A percentile compares a stretch with the other conserved stretches of the same genome.
These are phyloP conservation scores for Rambutsinella grinnellia DNA, from an alignment of 2,888 invertebrate genomes.

Conservation along the genomic window DNA sequence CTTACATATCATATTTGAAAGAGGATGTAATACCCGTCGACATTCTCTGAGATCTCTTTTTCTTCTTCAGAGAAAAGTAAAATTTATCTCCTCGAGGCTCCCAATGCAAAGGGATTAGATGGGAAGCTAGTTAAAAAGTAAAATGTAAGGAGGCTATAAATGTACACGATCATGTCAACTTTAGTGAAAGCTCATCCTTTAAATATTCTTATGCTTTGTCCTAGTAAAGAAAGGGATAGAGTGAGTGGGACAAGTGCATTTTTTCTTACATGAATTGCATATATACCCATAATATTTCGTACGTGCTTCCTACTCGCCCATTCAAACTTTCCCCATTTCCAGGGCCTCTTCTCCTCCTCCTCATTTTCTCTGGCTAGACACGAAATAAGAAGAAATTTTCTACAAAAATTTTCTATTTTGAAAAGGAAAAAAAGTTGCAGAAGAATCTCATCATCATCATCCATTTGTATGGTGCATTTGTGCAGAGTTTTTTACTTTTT, in stretches of 20 bases:
- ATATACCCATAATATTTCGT: too few relatives aligned
- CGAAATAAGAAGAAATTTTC: background rate
- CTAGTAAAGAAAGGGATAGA: background rate
- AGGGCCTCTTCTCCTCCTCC: background rate
- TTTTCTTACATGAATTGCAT: too few relatives aligned
- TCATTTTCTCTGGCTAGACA: background rate
- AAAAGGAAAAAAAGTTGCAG: background rate
- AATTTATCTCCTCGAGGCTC: constrained; percentile 29
- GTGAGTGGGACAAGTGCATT: background rate
- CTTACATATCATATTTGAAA: background rate
- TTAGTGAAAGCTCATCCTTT: background rate
- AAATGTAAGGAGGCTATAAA: background rate
- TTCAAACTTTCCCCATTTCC: constrained; percentile 18
- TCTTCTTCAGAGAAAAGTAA: constrained; percentile 12
- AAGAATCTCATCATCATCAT: too few relatives aligned
- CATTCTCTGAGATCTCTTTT: constrained; percentile 4
- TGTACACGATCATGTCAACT: background rate
- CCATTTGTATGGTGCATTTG: too few relatives aligned
- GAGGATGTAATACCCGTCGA: constrained; percentile 9
- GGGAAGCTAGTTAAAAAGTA: too few relatives aligned
- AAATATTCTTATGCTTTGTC: too few relatives aligned
- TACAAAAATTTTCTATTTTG: background rate
- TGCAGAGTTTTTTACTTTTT: background rate
- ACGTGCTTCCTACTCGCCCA: background rate
- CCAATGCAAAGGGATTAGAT: constrained; percentile 28